A percentile compares a stretch with the other conserved stretches of the same genome.
Evolutionary conservation across 2,797 vertebrate genomes (phyloP).

Genomic region (Sciurus vulgaris): DNA sequence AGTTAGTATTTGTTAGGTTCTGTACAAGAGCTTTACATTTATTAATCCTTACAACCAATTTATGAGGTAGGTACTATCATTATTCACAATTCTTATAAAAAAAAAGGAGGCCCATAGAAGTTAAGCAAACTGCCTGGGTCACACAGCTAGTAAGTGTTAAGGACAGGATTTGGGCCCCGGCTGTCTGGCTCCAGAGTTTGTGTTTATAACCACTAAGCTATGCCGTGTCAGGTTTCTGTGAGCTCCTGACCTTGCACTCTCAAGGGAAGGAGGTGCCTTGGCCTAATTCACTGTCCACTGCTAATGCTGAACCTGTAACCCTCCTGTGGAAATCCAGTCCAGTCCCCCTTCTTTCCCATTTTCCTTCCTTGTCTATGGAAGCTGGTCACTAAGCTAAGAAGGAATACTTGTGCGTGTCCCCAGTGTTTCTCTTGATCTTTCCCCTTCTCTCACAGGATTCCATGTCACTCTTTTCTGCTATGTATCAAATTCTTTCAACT

Average conservation of each 20-base stretch:
- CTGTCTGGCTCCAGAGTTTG: slow-evolving; percentile 61
- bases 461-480: not conserved
- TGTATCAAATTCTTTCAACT: slow-evolving; percentile 41
- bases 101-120: slow-evolving; percentile 19
- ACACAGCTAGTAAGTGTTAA: slow-evolving; percentile 47
- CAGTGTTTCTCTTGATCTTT: not conserved
- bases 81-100: slow-evolving; percentile 42
- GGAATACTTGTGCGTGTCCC: not conserved
- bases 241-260: slow-evolving; percentile 66
- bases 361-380: not conserved
- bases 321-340: slow-evolving; percentile 17
- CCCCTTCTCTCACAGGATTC: slow-evolving; percentile 1
- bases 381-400: not conserved
- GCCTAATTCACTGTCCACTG: slow-evolving; percentile 30
- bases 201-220: slow-evolving; percentile 62
- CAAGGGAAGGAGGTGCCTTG: slow-evolving; percentile 43
- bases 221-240: slow-evolving; percentile 53
- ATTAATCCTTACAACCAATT: slow-evolving; percentile 32
- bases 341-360: not conserved
- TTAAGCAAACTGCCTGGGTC: not conserved
- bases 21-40: slow-evolving; percentile 55
- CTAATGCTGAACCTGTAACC: not conserved
- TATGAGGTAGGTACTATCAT: not conserved
- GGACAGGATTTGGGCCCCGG: slow-evolving; percentile 57
- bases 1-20: slow-evolving; percentile 4